Evolutionary conservation across 1,140 invertebrate genomes (phyloP).

Genomic region (Episyrphus balteatus): DNA sequence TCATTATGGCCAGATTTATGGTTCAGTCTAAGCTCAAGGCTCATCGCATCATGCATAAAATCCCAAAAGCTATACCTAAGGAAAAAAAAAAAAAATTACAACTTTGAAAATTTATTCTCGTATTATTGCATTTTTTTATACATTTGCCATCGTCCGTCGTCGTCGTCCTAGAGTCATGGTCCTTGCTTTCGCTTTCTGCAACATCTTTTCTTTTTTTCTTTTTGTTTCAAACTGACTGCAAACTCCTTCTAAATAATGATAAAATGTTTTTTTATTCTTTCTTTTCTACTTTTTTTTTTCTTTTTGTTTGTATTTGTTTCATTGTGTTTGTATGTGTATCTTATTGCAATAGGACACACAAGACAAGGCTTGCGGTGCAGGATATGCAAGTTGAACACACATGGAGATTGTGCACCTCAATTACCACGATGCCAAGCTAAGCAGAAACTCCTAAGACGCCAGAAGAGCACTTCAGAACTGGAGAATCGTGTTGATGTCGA

Average conservation of each 20-base stretch:
- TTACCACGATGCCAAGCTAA: slow-evolving; percentile 72
- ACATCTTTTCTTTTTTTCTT: neutral
- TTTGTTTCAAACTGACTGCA: neutral
- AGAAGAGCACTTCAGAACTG: slow-evolving; percentile 74
- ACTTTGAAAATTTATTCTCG: neutral
- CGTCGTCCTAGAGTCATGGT: neutral
- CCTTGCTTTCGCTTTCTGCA: neutral
- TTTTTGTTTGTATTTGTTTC: neutral
- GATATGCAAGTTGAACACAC: slow-evolving; percentile 83
- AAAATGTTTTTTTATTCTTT: neutral
- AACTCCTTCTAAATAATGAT: neutral
- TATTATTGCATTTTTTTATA: neutral
- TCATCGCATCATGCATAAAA: neutral
- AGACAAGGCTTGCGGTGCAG: slow-evolving; percentile 83
- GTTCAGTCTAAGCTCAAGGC: too few species aligned
- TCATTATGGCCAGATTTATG: too few species aligned
- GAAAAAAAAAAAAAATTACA: too few species aligned
- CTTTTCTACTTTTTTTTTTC: neutral
- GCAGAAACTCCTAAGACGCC: slow-evolving; percentile 66
- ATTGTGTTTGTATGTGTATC: neutral
- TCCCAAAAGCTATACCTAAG: neutral
- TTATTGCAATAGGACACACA: slow-evolving; percentile 58
- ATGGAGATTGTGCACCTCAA: slow-evolving; percentile 76
- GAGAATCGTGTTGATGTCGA: slow-evolving; percentile 53
- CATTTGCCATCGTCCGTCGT: neutral